Evolutionary conservation across 2,888 invertebrate species (phyloP).

Genomic region (Melangyna quadrimaculata): DNA sequence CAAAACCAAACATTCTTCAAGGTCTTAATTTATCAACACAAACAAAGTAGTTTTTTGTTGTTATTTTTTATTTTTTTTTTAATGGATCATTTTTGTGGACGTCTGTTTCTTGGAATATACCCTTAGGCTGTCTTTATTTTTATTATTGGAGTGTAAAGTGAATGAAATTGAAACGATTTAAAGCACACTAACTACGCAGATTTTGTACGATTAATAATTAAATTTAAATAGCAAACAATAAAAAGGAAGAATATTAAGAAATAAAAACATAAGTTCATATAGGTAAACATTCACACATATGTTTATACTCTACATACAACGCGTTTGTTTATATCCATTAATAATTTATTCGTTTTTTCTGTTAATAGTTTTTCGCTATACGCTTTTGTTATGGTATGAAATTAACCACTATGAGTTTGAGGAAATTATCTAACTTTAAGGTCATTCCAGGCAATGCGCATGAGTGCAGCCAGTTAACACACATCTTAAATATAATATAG

Average conservation of each 20-base stretch:
- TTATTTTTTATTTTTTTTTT: not conserved
- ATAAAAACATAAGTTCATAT: not conserved
- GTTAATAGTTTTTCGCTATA: not conserved
- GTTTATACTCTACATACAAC: too few relatives aligned
- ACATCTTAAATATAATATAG: not conserved
- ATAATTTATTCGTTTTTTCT: not conserved
- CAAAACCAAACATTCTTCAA: conserved; percentile 2
- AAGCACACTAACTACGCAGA: not conserved
- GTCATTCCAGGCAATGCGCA: conserved; percentile 16
- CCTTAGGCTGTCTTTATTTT: not conserved
- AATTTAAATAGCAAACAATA: not conserved
- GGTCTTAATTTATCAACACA: conserved; percentile 11
- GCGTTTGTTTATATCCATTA: not conserved
- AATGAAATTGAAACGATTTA: conserved; percentile 28
- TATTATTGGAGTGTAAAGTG: conserved; percentile 6
- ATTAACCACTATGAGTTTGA: not conserved
- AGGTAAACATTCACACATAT: too few relatives aligned
- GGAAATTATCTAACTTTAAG: conserved; percentile 34
- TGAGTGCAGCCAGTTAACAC: conserved; percentile 23
- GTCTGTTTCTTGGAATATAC: not conserved
- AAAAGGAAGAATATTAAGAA: not conserved
- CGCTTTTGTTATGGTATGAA: not conserved
- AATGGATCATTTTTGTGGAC: not conserved
- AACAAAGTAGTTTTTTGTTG: not conserved
- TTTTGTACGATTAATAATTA: conserved; percentile 18